A percentile compares a stretch with the other conserved stretches of the same genome.
These are phyloP conservation scores for Drosophila parthenogenetica DNA, from an alignment of 2,888 invertebrate species.

Conservation along the genomic window DNA sequence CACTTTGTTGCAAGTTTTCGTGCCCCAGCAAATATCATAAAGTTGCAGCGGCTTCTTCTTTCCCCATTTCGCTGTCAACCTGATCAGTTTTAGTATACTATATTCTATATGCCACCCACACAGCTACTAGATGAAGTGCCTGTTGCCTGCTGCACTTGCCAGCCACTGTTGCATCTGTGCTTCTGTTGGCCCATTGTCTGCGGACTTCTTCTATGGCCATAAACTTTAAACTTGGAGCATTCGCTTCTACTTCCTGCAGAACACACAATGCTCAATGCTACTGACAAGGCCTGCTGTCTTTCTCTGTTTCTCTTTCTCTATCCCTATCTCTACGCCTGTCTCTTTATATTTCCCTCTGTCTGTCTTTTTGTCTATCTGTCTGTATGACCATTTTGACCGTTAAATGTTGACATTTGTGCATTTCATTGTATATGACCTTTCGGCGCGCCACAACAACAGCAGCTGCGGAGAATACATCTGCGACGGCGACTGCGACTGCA, in stretches of 20 bases:
- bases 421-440: constrained; percentile 78
- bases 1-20: constrained; percentile 56
- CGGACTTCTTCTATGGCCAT: constrained; percentile 68
- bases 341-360: constrained; percentile 31
- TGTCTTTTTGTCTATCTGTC: constrained; percentile 26
- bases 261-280: constrained; percentile 65
- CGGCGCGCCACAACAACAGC: constrained; percentile 65
- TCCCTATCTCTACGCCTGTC: constrained; percentile 14
- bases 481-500: constrained; percentile 24
- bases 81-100: constrained; percentile 58
- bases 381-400: constrained; percentile 74
- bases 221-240: constrained; percentile 71
- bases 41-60: constrained; percentile 51
- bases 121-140: constrained; percentile 21
- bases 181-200: constrained; percentile 55
- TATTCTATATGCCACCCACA: constrained; percentile 26
- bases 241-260: constrained; percentile 61
- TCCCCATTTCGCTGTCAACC: constrained; percentile 53
- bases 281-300: constrained; percentile 17
- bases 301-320: constrained; percentile 12
- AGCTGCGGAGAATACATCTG: constrained; percentile 43
- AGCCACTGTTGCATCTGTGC: constrained; percentile 31
- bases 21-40: constrained; percentile 58
- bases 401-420: constrained; percentile 81
- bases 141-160: constrained; percentile 37